Evolutionary conservation across 2,888 invertebrate genomes (phyloP), one percentile per base, ranked within the genome.

Genomic region (Pristionchus exspectatus): DNA sequence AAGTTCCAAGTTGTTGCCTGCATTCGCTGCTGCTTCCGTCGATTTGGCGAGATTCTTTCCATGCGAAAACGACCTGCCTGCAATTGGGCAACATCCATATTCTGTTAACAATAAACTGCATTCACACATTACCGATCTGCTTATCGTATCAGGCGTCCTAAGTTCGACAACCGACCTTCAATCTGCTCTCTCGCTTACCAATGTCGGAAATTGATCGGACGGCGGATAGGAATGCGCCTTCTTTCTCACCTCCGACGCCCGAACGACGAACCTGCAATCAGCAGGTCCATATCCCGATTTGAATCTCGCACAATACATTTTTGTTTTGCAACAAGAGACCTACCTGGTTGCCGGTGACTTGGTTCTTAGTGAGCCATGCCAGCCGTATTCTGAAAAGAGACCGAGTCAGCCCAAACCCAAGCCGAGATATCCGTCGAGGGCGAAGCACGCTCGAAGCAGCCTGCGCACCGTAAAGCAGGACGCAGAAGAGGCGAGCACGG

Each of bases 161-260:
- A n/a, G n/a, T n/a, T n/a, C 81, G 50, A 81, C 12, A 77, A 27
- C 54, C 27, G 81, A 44, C 54, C 44, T 74, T 27, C 3, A 1
- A 30, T 16, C 14, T 77, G 7, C 44, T 77, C 50, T 44, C 27
- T 81, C 50, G 50, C 92, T 97, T 96, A 92, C 98, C 98, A 94
- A 99, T 99, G 95, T 99, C 99, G 38, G 98, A 98, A 93, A 99
- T 96, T 14, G 98, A 98, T 91, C 99, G 96, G 92, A 98, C 98
- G 89, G 98, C 97, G 56, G 98, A 98, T 91, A 98, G 96, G 92
- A 97, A 96, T 50, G 97, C 97, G 96, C 97, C 97, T 94, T 97
- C 89, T 30, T 89, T 89, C 89, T 89, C 81, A 18, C 69, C 66
- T 38, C 44, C 59, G 5, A 33, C 66, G 21, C 89, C 89, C 38